phyloP scores from a whole-genome alignment of 1,140 invertebrate species.

The Lethocerus indicus region DNA sequence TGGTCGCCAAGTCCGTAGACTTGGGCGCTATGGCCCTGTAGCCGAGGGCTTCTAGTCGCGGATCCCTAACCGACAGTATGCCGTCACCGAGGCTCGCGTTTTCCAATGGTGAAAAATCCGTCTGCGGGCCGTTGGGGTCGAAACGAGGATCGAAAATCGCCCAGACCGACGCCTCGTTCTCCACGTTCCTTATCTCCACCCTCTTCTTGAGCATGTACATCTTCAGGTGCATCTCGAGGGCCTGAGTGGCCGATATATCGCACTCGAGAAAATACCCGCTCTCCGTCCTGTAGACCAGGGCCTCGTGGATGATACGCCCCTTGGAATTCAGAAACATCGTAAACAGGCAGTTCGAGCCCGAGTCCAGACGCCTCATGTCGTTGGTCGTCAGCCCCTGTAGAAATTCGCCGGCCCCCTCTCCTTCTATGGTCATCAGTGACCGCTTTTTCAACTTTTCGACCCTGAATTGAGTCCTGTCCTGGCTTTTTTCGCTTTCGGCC shows the following conservation, averaged over 20 bases:
- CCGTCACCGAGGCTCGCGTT: slow-evolving; percentile 25
- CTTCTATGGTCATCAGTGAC: slow-evolving; percentile 36
- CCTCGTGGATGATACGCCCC: slow-evolving; percentile 72
- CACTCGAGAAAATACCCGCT: slow-evolving; percentile 57
- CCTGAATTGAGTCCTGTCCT: too few relatives aligned
- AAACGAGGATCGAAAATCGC: slow-evolving; percentile 34
- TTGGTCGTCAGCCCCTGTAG: slow-evolving; percentile 76
- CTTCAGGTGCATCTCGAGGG: slow-evolving; percentile 56
- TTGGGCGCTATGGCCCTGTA: slow-evolving; percentile 33
- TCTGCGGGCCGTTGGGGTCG: too few relatives aligned
- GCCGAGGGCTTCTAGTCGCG: slow-evolving; percentile 42
- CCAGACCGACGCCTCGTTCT: slow-evolving; percentile 42
- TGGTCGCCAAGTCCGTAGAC: too few relatives aligned
- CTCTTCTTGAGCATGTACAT: slow-evolving; percentile 60
- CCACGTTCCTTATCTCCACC: slow-evolving; percentile 43
- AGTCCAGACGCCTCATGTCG: slow-evolving; percentile 55
- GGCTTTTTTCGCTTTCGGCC: too few relatives aligned
- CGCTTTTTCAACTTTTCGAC: slow-evolving; percentile 26
- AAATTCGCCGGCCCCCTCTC: slow-evolving; percentile 44
- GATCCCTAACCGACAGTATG: slow-evolving; percentile 43
- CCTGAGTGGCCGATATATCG: slow-evolving; percentile 37
- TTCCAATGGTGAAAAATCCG: slow-evolving; percentile 11
- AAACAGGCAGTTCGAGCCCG: slow-evolving; percentile 45
- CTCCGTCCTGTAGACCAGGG: slow-evolving; percentile 52
- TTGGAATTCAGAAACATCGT: slow-evolving; percentile 64